Evolutionary conservation across 2,888 invertebrate species (phyloP).

Genomic region (Andricus curvator): DNA sequence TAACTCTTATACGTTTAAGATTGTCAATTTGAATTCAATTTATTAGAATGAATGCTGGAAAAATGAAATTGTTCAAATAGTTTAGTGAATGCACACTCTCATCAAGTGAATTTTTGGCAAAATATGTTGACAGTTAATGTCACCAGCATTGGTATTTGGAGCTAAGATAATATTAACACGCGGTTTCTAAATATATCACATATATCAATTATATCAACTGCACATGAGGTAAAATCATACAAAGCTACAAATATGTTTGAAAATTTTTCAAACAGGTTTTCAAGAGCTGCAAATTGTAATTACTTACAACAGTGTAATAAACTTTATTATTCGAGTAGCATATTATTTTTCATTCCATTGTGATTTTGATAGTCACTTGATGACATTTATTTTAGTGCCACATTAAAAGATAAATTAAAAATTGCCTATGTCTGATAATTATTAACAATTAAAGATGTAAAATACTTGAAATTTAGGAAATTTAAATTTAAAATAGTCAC

Average conservation of each 20-base stretch:
- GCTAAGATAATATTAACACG: background rate
- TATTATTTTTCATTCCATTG: too few species aligned
- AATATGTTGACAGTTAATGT: background rate
- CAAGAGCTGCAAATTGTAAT: background rate
- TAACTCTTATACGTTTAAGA: background rate
- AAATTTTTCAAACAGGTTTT: background rate
- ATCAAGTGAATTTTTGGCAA: slow-evolving; percentile 1
- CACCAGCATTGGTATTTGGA: slow-evolving; percentile 4
- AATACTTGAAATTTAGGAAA: too few species aligned
- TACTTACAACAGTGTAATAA: background rate
- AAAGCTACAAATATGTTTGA: background rate
- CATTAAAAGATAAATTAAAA: too few species aligned
- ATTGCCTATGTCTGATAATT: too few species aligned
- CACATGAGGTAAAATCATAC: background rate
- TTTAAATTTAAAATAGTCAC: too few species aligned
- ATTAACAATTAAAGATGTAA: too few species aligned
- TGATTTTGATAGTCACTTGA: too few species aligned
- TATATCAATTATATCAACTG: background rate
- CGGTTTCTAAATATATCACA: background rate
- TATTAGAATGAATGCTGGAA: background rate
- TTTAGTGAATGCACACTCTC: background rate
- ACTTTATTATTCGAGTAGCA: too few species aligned
- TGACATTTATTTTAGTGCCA: too few species aligned
- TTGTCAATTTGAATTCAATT: background rate
- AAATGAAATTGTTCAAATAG: background rate